A percentile compares a stretch with the other conserved stretches of the same genome.
Evolutionary conservation across 1,140 invertebrate species (phyloP).

Genomic region (Sweltsa coloradensis): DNA sequence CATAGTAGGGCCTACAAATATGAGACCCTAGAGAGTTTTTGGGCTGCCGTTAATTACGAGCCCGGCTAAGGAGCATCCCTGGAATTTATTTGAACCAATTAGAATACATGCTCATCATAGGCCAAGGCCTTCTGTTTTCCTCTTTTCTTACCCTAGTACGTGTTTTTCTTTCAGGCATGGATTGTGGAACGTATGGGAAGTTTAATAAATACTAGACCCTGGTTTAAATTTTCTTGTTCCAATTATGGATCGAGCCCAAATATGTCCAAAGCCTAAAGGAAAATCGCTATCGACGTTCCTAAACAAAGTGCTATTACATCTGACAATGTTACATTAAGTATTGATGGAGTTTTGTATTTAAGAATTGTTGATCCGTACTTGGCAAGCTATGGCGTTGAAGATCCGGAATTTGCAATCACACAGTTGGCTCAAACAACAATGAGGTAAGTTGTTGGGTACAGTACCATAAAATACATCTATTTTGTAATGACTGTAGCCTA

Average conservation of each 20-base stretch:
- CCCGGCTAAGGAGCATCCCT: too few species aligned
- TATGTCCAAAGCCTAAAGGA: constrained; percentile 99
- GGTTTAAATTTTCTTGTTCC: constrained; percentile 91
- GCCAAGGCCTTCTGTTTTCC: neutral
- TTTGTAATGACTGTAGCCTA: too few species aligned
- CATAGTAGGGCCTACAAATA: too few species aligned
- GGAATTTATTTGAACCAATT: too few species aligned
- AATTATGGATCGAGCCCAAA: constrained; percentile 80
- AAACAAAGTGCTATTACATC: constrained; percentile 96
- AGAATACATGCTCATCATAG: too few species aligned
- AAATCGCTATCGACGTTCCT: constrained; percentile 96
- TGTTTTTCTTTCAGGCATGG: constrained; percentile 72
- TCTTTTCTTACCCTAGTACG: constrained; percentile 20
- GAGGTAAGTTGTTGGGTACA: too few species aligned
- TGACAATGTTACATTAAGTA: constrained; percentile 92
- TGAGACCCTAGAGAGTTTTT: too few species aligned
- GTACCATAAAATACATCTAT: too few species aligned
- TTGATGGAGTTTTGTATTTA: constrained; percentile 96
- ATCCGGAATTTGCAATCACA: constrained; percentile 98
- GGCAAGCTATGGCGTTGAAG: constrained; percentile 96
- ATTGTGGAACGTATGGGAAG: constrained; percentile 98
- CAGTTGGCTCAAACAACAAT: constrained; percentile 99
- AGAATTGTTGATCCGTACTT: constrained; percentile 85
- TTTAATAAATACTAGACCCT: constrained; percentile 82
- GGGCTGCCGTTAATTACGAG: too few species aligned